Percentiles rank a stretch among this genome's conserved stretches.
Evolutionary conservation across 2,113 vertebrate species (phyloP).

Genomic region (Nestor notabilis): DNA sequence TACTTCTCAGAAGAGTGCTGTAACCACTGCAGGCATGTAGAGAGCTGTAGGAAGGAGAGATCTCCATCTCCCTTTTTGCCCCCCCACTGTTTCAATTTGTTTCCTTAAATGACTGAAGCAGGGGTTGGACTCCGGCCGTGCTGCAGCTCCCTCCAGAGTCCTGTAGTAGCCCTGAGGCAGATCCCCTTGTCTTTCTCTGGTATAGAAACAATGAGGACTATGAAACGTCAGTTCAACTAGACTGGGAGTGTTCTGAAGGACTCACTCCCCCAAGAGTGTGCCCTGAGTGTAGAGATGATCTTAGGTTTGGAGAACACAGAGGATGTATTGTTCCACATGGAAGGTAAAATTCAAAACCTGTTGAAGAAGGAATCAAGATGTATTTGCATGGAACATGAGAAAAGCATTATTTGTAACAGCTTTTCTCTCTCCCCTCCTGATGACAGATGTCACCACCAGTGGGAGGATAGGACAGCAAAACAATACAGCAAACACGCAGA

Average conservation of each 20-base stretch:
- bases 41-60: not conserved
- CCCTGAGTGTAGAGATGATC: not conserved
- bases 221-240: not conserved
- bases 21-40: not conserved
- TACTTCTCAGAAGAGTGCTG: not conserved
- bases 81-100: not conserved
- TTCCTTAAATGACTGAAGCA: not conserved
- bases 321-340: not conserved
- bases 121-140: not conserved
- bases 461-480: not conserved
- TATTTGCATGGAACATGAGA: not conserved
- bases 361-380: not conserved
- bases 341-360: not conserved
- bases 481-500: not conserved
- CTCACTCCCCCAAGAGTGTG: not conserved
- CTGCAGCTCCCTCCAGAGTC: not conserved
- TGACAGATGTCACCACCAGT: not conserved
- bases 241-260: not conserved
- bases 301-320: not conserved
- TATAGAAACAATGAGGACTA: not conserved
- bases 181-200: not conserved
- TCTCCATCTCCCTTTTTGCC: accelerated
- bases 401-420: not conserved
- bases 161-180: accelerated
- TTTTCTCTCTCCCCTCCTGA: not conserved